Evolutionary conservation across 2,797 vertebrate species (phyloP).

Genomic region (Presbytis comata): DNA sequence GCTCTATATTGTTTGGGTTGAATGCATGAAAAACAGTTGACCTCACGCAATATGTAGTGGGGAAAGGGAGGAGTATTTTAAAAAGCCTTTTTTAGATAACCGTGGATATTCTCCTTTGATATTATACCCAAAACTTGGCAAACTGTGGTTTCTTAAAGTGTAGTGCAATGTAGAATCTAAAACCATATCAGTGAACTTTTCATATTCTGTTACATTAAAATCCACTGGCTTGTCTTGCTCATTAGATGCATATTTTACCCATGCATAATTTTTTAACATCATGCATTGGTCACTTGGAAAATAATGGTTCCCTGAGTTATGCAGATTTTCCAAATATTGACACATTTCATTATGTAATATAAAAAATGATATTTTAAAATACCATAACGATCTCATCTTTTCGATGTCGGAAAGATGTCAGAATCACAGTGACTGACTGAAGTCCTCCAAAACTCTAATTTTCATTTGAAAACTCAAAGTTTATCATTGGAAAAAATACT

Average conservation of each 20-base stretch:
- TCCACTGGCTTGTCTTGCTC: background rate
- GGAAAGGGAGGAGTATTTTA: background rate
- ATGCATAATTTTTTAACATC: background rate
- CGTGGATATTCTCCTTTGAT: background rate
- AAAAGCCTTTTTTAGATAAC: background rate
- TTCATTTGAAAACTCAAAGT: background rate
- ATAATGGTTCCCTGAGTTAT: background rate
- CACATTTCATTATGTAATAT: background rate
- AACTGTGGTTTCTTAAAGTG: background rate
- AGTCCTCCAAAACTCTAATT: background rate
- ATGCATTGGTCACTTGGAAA: background rate
- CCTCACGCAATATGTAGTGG: background rate
- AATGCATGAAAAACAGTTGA: background rate
- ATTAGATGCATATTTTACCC: background rate
- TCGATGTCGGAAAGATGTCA: background rate
- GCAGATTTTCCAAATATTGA: background rate
- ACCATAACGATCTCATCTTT: background rate
- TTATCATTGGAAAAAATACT: background rate
- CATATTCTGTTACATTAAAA: background rate
- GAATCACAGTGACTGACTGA: background rate
- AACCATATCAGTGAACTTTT: background rate
- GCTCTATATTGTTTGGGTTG: background rate
- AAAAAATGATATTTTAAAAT: background rate
- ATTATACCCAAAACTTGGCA: background rate
- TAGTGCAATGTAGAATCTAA: background rate